phyloP scores from a whole-genome alignment of 1,140 invertebrate species.

The Conus ventricosus region DNA sequence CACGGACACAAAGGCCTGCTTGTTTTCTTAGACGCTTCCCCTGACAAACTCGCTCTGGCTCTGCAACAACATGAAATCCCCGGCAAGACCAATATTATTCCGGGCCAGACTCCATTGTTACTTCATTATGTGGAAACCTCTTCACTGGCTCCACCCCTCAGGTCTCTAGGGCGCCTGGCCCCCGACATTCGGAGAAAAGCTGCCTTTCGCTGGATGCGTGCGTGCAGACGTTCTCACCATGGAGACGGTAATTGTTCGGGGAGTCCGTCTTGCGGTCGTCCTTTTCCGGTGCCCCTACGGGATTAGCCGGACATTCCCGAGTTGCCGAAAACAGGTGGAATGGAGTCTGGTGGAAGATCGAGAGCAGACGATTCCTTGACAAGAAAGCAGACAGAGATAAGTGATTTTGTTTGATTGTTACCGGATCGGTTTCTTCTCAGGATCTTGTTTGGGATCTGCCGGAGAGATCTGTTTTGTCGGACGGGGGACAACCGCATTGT shows the following conservation, averaged over 20 bases:
- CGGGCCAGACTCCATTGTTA: constrained; percentile 8
- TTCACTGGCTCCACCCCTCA: constrained; percentile 8
- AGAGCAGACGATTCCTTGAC: background rate
- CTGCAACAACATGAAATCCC: background rate
- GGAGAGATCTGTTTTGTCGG: background rate
- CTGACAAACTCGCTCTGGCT: background rate
- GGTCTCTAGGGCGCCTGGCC: background rate
- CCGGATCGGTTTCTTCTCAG: background rate
- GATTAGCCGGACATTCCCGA: constrained; percentile 27
- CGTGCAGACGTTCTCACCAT: constrained; percentile 1
- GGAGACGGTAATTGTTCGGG: constrained; percentile 14
- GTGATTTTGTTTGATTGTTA: constrained; percentile 5
- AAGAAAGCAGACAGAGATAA: constrained; percentile 17
- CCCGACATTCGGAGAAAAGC: background rate
- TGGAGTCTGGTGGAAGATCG: background rate
- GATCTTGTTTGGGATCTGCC: background rate
- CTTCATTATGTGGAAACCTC: constrained; percentile 13
- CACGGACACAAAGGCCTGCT: background rate
- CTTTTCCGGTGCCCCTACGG: constrained; percentile 25
- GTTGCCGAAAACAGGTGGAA: background rate
- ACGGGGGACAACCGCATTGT: background rate
- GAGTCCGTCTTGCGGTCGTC: constrained; percentile 8
- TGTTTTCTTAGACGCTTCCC: background rate
- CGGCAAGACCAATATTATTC: constrained; percentile 10
- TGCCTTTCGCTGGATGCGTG: constrained; percentile 7